Evolutionary conservation across 2,888 invertebrate genomes (phyloP).

Genomic region (Brachypterus glaber): DNA sequence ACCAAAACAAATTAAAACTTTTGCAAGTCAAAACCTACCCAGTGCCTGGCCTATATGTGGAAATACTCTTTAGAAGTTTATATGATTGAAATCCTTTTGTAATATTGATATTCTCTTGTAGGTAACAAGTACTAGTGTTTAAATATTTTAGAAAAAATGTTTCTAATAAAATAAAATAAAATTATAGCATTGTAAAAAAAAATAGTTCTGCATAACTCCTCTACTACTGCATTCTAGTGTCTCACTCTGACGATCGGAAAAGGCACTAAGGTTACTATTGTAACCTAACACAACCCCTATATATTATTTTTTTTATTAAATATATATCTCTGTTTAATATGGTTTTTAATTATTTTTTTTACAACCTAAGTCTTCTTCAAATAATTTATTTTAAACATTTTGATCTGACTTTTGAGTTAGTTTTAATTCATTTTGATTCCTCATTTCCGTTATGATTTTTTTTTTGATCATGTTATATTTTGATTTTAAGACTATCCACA

Average conservation of each 20-base stretch:
- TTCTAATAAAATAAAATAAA: no score
- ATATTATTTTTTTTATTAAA: conserved; percentile 39
- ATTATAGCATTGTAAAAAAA: no score
- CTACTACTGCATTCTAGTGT: conserved; percentile 31
- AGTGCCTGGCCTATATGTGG: no score
- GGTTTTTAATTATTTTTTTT: conserved; percentile 37
- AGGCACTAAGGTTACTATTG: conserved; percentile 41
- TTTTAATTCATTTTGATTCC: conserved; percentile 34
- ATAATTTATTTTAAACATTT: conserved; percentile 22
- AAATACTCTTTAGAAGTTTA: no score
- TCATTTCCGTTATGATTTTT: conserved; percentile 18
- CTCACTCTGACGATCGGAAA: conserved; percentile 42
- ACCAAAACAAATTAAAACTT: no score
- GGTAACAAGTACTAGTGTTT: no score
- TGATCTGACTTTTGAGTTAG: conserved; percentile 30
- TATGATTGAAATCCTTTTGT: no score
- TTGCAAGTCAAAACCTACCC: no score
- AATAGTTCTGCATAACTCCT: no score
- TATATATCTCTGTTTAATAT: conserved; percentile 39
- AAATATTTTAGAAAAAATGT: no score
- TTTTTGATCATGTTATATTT: conserved; percentile 11
- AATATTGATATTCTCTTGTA: no score
- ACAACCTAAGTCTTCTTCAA: conserved; percentile 19
- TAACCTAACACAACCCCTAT: conserved; percentile 40
- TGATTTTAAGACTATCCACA: conserved; percentile 19